phyloP scores from a whole-genome alignment of 1,140 invertebrate species.

The Heliconius hewitsoni region DNA sequence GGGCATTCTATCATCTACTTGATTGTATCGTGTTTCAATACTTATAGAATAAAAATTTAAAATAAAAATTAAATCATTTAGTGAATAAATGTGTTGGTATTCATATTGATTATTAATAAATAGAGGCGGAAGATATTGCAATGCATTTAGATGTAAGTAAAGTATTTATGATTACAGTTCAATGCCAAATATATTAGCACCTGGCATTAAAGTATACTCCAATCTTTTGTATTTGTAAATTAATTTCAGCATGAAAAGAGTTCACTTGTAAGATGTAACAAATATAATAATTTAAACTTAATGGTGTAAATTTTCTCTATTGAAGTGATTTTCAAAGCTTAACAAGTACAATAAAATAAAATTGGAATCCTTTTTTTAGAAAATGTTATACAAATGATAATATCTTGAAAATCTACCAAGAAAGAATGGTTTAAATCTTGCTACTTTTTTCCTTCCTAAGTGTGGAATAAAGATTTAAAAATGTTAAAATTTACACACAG shows the following conservation, averaged over 20 bases:
- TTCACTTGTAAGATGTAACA: neutral
- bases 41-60: neutral
- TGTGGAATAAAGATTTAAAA: too few species aligned
- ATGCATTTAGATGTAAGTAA: conserved; percentile 1
- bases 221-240: conserved; percentile 17
- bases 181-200: conserved; percentile 25
- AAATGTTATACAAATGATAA: too few species aligned
- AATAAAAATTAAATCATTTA: neutral
- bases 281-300: neutral
- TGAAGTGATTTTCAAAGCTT: too few species aligned
- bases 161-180: conserved; percentile 4
- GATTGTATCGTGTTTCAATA: neutral
- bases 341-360: too few species aligned
- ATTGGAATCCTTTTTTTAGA: too few species aligned
- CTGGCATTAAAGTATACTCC: neutral
- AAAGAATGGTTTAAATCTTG: too few species aligned
- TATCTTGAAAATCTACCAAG: too few species aligned
- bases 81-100: neutral
- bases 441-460: too few species aligned
- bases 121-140: neutral
- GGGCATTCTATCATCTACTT: neutral
- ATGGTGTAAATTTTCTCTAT: too few species aligned
- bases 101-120: neutral
- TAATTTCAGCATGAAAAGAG: neutral
- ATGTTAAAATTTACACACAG: too few species aligned